Percentiles rank a stretch among this genome's conserved stretches.
These are phyloP conservation scores for Coenobita brevimanus DNA, from an alignment of 1,140 invertebrate genomes.

Conservation along the genomic window DNA sequence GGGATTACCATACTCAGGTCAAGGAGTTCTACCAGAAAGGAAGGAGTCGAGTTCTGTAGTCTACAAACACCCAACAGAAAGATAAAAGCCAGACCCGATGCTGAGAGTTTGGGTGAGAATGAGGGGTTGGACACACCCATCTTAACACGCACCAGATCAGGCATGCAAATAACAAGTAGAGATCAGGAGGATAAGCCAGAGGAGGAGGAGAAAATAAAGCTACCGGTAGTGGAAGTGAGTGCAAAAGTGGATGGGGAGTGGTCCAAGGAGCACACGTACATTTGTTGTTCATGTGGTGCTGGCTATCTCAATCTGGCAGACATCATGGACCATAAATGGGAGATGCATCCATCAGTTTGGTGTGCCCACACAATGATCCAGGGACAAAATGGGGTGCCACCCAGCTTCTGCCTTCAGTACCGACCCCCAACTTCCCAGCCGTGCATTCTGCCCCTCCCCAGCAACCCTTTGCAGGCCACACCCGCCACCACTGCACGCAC, in stretches of 20 bases:
- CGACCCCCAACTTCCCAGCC: conserved; percentile 46
- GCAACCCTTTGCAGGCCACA: not conserved
- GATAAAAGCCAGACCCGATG: not conserved
- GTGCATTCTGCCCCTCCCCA: not conserved
- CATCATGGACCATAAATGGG: conserved; percentile 69
- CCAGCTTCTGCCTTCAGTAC: conserved; percentile 59
- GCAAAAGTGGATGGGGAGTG: conserved; percentile 56
- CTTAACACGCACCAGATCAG: conserved; percentile 52
- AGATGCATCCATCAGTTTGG: conserved; percentile 59
- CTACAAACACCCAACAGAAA: conserved; percentile 8
- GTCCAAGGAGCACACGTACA: conserved; percentile 58
- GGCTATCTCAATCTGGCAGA: conserved; percentile 62
- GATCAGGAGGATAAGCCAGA: not conserved
- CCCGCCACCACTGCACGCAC: not conserved
- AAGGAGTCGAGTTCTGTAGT: not conserved
- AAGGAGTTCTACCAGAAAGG: not conserved
- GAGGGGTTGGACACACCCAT: not conserved
- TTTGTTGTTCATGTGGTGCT: conserved; percentile 65
- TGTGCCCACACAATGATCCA: conserved; percentile 68
- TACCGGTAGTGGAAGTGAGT: not conserved
- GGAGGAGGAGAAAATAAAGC: not conserved
- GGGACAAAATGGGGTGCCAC: conserved; percentile 50
- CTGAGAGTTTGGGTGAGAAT: not conserved
- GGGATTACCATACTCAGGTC: conserved; percentile 16
- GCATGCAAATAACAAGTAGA: conserved; percentile 18